Percentiles rank a stretch among this genome's conserved stretches.
phyloP scores from a whole-genome alignment of 2,888 invertebrate species.

The Parascotia fuliginaria region DNA sequence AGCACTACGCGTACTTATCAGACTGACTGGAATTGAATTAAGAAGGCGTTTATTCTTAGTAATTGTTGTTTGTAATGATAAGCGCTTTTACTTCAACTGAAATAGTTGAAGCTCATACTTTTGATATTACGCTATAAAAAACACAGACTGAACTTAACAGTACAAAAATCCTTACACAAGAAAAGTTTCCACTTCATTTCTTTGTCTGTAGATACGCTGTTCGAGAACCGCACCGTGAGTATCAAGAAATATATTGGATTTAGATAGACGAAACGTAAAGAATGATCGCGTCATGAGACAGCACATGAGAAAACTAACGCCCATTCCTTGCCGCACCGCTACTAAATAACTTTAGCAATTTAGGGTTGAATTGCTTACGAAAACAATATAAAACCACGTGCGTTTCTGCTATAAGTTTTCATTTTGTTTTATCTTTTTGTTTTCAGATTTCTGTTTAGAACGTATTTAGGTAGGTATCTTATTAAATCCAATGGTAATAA shows the following conservation, averaged over 20 bases:
- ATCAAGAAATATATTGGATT: conserved; percentile 35
- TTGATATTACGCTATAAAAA: too few species aligned
- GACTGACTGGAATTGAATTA: too few species aligned
- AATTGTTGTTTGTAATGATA: too few species aligned
- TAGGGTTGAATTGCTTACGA: conserved; percentile 58
- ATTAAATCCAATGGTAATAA: too few species aligned
- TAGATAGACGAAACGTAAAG: conserved; percentile 77
- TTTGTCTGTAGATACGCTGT: conserved; percentile 33
- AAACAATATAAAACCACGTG: conserved; percentile 18
- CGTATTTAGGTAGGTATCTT: not conserved
- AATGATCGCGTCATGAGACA: conserved; percentile 80
- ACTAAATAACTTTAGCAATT: conserved; percentile 61
- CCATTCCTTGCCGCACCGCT: conserved; percentile 50
- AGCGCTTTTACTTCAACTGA: too few species aligned
- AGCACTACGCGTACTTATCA: too few species aligned
- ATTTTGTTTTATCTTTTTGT: conserved; percentile 11
- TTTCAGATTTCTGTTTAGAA: not conserved
- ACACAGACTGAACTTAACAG: too few species aligned
- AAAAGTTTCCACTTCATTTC: conserved; percentile 33
- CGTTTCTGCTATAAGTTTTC: conserved; percentile 11
- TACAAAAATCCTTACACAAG: not conserved
- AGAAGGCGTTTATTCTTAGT: too few species aligned
- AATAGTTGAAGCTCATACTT: too few species aligned
- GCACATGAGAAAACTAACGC: conserved; percentile 72
- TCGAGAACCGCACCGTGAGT: conserved; percentile 21